These are phyloP conservation scores for Pangasius djambal DNA, from an alignment of 2,797 vertebrate species.

Conservation along the genomic window DNA sequence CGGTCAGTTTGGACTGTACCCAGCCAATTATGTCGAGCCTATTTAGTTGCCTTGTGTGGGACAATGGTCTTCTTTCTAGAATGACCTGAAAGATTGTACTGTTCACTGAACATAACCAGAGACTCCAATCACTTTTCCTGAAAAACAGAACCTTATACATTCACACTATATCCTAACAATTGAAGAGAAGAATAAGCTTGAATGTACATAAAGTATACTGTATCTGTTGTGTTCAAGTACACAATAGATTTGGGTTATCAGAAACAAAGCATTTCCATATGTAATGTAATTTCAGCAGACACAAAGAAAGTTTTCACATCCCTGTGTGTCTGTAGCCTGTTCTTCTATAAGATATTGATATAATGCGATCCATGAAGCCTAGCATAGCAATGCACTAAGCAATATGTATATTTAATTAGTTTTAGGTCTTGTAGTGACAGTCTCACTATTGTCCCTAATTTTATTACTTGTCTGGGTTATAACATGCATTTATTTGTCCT, in stretches of 20 bases:
- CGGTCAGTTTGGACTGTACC: constrained; percentile 91
- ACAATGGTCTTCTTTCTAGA: constrained; percentile 63
- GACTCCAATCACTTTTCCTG: constrained; percentile 65
- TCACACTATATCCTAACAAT: constrained; percentile 38
- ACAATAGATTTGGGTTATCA: constrained; percentile 19
- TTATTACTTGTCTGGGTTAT: constrained; percentile 13
- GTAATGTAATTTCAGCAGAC: constrained; percentile 44
- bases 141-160: constrained; percentile 59
- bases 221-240: not conserved
- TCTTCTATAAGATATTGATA: constrained; percentile 57
- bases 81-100: constrained; percentile 79
- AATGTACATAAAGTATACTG: not conserved
- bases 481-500: constrained; percentile 12
- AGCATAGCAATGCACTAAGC: constrained; percentile 69
- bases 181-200: constrained; percentile 37
- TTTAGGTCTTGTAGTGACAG: constrained; percentile 63
- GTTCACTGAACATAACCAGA: constrained; percentile 77
- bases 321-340: constrained; percentile 63
- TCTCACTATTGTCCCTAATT: constrained; percentile 57
- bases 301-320: constrained; percentile 52
- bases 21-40: constrained; percentile 93
- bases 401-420: constrained; percentile 66
- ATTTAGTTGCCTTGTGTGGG: constrained; percentile 72
- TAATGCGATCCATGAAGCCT: constrained; percentile 65
- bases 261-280: constrained; percentile 18